Percentiles rank a stretch among this genome's conserved stretches.
Conservation (phyloP, 2,888 invertebrate species). For the Heliconius sara region DNA sequence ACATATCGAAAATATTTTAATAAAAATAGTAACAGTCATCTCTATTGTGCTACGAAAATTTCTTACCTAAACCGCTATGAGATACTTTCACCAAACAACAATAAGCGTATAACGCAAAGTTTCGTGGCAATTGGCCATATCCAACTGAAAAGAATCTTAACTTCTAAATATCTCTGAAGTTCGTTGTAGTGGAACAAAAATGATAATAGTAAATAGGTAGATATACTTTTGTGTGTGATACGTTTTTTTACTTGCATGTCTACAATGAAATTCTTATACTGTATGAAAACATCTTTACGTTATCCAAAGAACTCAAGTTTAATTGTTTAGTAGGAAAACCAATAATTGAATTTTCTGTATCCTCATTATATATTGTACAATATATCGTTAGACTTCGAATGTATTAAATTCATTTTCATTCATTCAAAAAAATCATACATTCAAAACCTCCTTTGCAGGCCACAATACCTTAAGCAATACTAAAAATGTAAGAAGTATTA, state of each 20-base stretch:
- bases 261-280: neutral
- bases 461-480: too few species aligned
- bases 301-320: neutral
- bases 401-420: too few species aligned
- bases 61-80: neutral
- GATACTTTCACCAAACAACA: slow-evolving; percentile 21
- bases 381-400: too few species aligned
- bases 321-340: neutral
- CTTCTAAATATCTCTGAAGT: slow-evolving; percentile 9
- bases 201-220: neutral
- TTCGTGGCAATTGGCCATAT: slow-evolving; percentile 30
- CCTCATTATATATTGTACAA: too few species aligned
- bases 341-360: neutral
- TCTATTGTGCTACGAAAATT: neutral
- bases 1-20: neutral
- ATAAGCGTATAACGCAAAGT: slow-evolving; percentile 19
- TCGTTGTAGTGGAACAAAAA: slow-evolving; percentile 2
- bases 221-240: neutral
- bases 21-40: neutral
- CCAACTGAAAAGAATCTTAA: slow-evolving; percentile 22
- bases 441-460: too few species aligned
- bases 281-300: neutral
- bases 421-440: too few species aligned
- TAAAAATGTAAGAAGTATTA: neutral
- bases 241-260: neutral